Base-by-base conservation (phyloP, 2,113 vertebrate species). In the Saccopteryx bilineata region DNA sequence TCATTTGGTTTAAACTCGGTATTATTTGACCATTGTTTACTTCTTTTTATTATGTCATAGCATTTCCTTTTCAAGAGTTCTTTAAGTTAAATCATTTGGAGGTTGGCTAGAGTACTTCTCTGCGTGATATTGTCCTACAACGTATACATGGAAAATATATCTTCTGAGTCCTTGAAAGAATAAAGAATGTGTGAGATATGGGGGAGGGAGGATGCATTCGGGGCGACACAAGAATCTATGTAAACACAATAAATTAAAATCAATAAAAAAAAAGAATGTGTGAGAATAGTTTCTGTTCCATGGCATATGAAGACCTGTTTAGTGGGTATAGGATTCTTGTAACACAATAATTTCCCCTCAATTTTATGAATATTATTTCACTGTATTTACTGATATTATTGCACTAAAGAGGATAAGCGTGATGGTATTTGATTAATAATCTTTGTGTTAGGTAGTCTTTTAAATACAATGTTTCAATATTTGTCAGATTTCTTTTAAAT, bases 1-100 rank as follows among this genome's bases (percentile, higher is more conserved):
- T 74, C 56, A 50, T 65, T 78, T 56, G 60, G 28, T 8, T 76
- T 65, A 78, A 93, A 69, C 5, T 90, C 14, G 72, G 31, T 52
- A 60, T 83, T 63, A 46, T 46, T 85, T 87, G 39, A 52, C 48
- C 1, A 52, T 58, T 69, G 33, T 58, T 87, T 87, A 52, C 11
- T 69, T 61, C 21, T 48, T 95, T 92, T 89, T 68, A 92, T 93
- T 85, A 85, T 74, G 90, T 56, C 24, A 46, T 28, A 86, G 15
- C 21, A 72, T 78, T 90, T 79, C 28, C 11, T 87, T 61, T 91
- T 76, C 46, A 76, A 63, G 65, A 46, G 26, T 69, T 74, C 33
- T 91, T 71, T 65, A 69, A 80, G 68, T 69, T 69, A 94, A 94
- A 76, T 82, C n/a, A 82, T 94, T 87, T 90, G 91, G 39, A 75